Conservation (phyloP, 2,888 invertebrate species). For the Hemaris fuciformis region DNA sequence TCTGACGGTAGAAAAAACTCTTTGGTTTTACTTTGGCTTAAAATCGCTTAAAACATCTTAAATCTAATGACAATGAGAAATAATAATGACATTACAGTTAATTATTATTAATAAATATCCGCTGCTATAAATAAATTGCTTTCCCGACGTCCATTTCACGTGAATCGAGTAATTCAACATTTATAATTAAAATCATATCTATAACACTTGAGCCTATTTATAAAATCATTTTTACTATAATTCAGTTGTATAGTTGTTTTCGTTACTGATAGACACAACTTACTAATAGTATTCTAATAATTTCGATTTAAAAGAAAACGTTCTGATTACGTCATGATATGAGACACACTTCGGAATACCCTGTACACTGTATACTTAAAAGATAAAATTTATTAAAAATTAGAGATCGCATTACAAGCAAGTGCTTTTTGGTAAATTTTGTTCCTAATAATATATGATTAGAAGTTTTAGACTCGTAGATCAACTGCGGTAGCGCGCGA, state of each 20-base stretch:
- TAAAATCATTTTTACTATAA: constrained; percentile 5
- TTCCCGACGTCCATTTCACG: neutral
- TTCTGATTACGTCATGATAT: neutral
- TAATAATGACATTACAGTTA: too few species aligned
- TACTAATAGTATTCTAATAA: neutral
- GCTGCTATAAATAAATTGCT: neutral
- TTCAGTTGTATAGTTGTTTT: constrained; percentile 14
- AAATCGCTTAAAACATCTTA: neutral
- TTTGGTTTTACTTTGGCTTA: neutral
- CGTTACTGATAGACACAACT: neutral
- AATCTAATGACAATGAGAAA: too few species aligned
- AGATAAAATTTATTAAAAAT: neutral
- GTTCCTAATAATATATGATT: neutral
- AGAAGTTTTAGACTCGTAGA: neutral
- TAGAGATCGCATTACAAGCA: too few species aligned
- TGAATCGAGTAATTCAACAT: neutral
- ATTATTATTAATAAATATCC: neutral
- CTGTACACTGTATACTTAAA: neutral
- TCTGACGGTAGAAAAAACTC: neutral
- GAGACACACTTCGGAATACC: neutral
- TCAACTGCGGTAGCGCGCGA: neutral
- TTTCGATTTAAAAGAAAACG: neutral
- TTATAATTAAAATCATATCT: neutral
- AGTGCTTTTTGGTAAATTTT: neutral
- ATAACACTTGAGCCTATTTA: neutral